Evolutionary conservation across 2,797 vertebrate genomes (phyloP).

Genomic region (Mareca strepera): DNA sequence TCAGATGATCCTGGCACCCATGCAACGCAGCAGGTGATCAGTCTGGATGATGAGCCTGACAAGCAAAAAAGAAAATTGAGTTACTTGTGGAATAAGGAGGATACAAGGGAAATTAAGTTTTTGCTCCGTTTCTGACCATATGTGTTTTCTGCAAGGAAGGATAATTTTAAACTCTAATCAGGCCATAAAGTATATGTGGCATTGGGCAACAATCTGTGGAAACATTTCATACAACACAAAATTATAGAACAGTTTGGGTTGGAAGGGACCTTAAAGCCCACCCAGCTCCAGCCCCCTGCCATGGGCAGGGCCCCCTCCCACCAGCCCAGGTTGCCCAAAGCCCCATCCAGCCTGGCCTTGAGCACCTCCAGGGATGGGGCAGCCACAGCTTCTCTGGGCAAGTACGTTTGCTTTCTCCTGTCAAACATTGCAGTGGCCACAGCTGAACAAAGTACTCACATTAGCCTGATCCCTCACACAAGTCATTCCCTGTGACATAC

Average conservation of each 20-base stretch:
- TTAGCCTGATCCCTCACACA: background rate
- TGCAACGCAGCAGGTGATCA: background rate
- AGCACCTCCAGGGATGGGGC: too few species aligned
- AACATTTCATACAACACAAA: background rate
- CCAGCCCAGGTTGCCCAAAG: too few species aligned
- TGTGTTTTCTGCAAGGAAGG: background rate
- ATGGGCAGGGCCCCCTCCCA: too few species aligned
- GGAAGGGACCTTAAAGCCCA: too few species aligned
- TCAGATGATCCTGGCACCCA: background rate
- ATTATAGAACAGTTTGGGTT: too few species aligned
- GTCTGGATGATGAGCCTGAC: background rate
- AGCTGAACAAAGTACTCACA: background rate
- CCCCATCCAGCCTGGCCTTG: too few species aligned
- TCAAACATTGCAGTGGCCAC: background rate
- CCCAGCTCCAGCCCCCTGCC: too few species aligned
- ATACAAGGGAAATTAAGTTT: background rate
- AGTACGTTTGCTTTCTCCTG: background rate
- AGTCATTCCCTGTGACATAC: background rate
- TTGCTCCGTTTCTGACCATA: accelerated
- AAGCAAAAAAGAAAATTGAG: background rate
- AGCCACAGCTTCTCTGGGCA: too few species aligned
- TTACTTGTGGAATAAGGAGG: background rate
- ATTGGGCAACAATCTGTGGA: background rate
- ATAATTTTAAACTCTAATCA: background rate
- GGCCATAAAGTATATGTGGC: background rate